Conservation (phyloP, 2,888 invertebrate species). For the Perithous albicinctus region DNA sequence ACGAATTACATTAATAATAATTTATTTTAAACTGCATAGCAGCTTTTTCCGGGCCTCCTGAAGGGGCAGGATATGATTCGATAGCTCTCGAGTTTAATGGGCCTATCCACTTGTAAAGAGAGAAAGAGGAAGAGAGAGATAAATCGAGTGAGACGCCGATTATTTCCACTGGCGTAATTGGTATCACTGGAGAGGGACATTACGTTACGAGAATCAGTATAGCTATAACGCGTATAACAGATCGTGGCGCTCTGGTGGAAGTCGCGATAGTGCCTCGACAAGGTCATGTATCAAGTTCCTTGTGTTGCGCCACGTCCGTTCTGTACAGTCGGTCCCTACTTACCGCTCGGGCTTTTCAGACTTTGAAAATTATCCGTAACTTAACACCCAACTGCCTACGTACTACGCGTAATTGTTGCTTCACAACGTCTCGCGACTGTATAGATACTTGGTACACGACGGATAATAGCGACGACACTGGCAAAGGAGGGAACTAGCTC, state of each 20-base stretch:
- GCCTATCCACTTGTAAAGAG: background rate
- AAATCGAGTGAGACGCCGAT: constrained; percentile 24
- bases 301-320: constrained; percentile 76
- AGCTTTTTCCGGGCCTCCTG: too few relatives aligned
- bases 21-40: background rate
- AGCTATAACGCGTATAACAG: background rate
- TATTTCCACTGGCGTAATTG: constrained; percentile 59
- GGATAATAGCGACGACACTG: constrained; percentile 20
- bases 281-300: constrained; percentile 83
- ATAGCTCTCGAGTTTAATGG: constrained; percentile 27
- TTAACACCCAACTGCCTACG: constrained; percentile 44
- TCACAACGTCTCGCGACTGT: constrained; percentile 19
- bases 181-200: constrained; percentile 47
- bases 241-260: constrained; percentile 45
- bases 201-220: constrained; percentile 39
- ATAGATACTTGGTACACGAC: background rate
- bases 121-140: constrained; percentile 7
- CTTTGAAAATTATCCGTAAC: constrained; percentile 61
- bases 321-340: constrained; percentile 45
- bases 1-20: background rate
- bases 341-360: constrained; percentile 30
- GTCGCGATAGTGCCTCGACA: constrained; percentile 67
- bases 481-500: constrained; percentile 2
- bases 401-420: constrained; percentile 50
- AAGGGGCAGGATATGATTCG: background rate